phyloP scores from a whole-genome alignment of 2,888 invertebrate genomes.

The Pteria penguin region DNA sequence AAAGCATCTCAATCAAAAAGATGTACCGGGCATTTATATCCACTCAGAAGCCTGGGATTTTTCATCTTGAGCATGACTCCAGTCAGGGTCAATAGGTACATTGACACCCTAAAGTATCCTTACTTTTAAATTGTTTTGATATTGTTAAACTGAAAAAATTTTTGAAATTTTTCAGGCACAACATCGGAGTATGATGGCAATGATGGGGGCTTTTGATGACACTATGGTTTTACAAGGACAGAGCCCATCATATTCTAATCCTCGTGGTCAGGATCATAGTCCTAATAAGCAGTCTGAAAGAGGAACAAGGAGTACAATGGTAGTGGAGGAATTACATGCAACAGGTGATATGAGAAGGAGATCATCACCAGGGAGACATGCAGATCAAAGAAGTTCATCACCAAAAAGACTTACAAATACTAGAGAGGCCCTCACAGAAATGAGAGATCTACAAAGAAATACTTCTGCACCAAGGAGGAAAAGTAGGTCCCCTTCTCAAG shows the following conservation, averaged over 20 bases:
- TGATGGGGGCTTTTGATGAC: conserved; percentile 75
- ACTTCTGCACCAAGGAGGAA: conserved; percentile 35
- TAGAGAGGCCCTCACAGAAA: conserved; percentile 60
- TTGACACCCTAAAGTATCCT: too few relatives aligned
- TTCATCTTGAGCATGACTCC: too few relatives aligned
- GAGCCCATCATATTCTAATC: conserved; percentile 29
- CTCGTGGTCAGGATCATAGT: neutral
- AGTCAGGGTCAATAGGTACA: too few relatives aligned
- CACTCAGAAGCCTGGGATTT: too few relatives aligned
- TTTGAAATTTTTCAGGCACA: too few relatives aligned
- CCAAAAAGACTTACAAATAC: conserved; percentile 41
- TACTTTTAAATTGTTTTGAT: too few relatives aligned
- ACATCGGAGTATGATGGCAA: conserved; percentile 73
- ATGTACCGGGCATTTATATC: too few relatives aligned
- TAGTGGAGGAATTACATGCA: conserved; percentile 11
- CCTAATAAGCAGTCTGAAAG: neutral
- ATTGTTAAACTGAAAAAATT: too few relatives aligned
- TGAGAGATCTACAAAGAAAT: conserved; percentile 61
- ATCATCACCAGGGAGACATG: conserved; percentile 7
- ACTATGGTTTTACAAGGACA: conserved; percentile 25
- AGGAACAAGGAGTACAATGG: conserved; percentile 5
- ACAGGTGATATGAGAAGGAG: conserved; percentile 28
- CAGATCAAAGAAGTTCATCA: conserved; percentile 15
- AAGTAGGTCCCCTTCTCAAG: conserved; percentile 8
- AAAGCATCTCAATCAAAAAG: too few relatives aligned